phyloP scores from a whole-genome alignment of 2,888 invertebrate species.

The Phengaris arion region DNA sequence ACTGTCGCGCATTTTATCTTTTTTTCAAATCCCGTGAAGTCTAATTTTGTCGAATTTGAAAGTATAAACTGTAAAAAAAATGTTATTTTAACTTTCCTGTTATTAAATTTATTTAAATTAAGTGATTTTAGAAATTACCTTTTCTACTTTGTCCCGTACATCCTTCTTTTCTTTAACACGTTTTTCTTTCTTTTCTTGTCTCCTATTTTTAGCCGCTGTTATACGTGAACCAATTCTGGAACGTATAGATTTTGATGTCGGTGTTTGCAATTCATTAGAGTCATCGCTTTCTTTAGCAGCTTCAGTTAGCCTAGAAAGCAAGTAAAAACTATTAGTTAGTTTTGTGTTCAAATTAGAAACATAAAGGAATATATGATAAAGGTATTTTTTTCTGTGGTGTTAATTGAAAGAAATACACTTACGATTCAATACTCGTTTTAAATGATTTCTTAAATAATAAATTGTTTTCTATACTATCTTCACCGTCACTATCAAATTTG shows the following conservation, averaged over 20 bases:
- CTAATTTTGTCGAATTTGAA: conserved; percentile 59
- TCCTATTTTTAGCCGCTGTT: conserved; percentile 52
- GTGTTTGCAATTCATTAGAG: conserved; percentile 44
- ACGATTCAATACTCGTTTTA: conserved; percentile 63
- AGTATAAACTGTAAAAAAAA: conserved; percentile 56
- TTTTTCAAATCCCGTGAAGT: conserved; percentile 47
- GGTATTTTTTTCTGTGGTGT: neutral
- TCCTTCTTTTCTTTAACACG: conserved; percentile 49
- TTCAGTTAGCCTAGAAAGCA: conserved; percentile 53
- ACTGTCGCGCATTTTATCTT: conserved; percentile 83
- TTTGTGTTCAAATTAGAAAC: neutral
- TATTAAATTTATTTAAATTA: conserved; percentile 39
- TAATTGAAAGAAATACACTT: conserved; percentile 45
- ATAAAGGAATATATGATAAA: neutral
- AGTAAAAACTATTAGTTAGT: neutral
- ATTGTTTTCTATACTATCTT: conserved; percentile 40
- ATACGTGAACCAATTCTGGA: conserved; percentile 57
- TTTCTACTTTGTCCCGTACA: conserved; percentile 56
- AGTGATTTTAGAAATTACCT: conserved; percentile 46
- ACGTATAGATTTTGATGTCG: conserved; percentile 55
- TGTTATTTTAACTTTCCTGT: neutral
- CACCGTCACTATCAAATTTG: conserved; percentile 45
- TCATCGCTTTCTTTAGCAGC: conserved; percentile 53
- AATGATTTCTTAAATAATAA: conserved; percentile 51
- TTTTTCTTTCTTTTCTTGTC: conserved; percentile 48